Evolutionary conservation across 2,888 invertebrate genomes (phyloP).

Genomic region (Coenonympha arcania): DNA sequence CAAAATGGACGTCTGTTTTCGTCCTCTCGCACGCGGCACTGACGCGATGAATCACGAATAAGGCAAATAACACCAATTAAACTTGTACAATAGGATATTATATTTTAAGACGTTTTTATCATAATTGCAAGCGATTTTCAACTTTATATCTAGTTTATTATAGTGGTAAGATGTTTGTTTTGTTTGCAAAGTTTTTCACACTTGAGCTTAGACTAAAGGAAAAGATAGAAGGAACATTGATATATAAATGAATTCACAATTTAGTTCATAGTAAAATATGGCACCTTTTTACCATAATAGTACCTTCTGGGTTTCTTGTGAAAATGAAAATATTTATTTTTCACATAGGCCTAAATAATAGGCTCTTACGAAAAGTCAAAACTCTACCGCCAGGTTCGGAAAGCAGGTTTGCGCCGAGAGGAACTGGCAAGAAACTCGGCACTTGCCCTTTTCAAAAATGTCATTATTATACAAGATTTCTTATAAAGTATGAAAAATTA

Average conservation of each 20-base stretch:
- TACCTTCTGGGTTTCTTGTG: not conserved
- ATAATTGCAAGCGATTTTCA: conserved; percentile 37
- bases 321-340: too few relatives aligned
- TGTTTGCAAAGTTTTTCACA: conserved; percentile 12
- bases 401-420: too few relatives aligned
- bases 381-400: too few relatives aligned
- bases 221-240: not conserved
- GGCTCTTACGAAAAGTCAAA: too few relatives aligned
- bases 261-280: too few relatives aligned
- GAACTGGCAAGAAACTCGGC: too few relatives aligned
- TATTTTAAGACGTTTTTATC: conserved; percentile 34
- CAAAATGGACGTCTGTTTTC: conserved; percentile 42
- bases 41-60: conserved; percentile 64
- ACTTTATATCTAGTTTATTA: conserved; percentile 33
- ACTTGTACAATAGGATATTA: conserved; percentile 43
- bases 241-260: not conserved
- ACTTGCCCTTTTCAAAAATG: too few relatives aligned
- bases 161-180: conserved; percentile 29
- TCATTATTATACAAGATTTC: too few relatives aligned
- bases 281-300: too few relatives aligned
- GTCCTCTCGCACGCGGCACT: conserved; percentile 52
- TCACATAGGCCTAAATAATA: too few relatives aligned
- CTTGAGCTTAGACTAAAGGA: not conserved
- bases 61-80: conserved; percentile 70
- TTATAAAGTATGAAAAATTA: too few relatives aligned